A percentile compares a stretch with the other conserved stretches of the same genome.
phyloP scores from a whole-genome alignment of 1,140 invertebrate species.

The Cydia amplana region DNA sequence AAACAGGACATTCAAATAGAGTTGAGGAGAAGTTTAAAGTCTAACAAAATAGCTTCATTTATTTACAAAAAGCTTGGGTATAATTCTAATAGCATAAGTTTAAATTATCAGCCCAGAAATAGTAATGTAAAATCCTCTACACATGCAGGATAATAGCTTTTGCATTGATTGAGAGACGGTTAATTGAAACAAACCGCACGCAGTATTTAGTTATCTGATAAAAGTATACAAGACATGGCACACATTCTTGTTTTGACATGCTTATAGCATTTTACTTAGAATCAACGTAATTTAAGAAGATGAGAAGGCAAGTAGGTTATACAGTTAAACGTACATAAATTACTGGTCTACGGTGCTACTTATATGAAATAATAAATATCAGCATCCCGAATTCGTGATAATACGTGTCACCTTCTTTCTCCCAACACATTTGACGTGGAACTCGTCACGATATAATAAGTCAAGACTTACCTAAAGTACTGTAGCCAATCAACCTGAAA shows the following conservation, averaged over 20 bases:
- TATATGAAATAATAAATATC: constrained; percentile 29
- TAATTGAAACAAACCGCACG: not conserved
- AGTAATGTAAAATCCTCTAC: not conserved
- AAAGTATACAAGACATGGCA: constrained; percentile 23
- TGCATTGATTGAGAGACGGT: not conserved
- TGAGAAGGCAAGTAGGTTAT: constrained; percentile 7
- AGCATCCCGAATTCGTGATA: constrained; percentile 59
- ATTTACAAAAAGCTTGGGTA: too few relatives aligned
- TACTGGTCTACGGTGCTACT: not conserved
- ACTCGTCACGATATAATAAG: constrained; percentile 60
- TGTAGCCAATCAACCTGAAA: constrained; percentile 73
- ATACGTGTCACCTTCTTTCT: constrained; percentile 77
- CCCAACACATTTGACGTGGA: constrained; percentile 78
- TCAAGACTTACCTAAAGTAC: constrained; percentile 69
- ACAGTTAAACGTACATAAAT: not conserved
- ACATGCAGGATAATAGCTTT: not conserved
- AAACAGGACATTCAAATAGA: not conserved
- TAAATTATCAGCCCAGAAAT: not conserved
- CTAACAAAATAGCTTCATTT: too few relatives aligned
- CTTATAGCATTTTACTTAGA: not conserved
- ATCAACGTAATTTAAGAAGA: not conserved
- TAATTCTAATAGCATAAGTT: not conserved
- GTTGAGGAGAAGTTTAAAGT: not conserved
- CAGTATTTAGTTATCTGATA: constrained; percentile 8
- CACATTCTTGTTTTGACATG: constrained; percentile 28